These are phyloP conservation scores for Oophaga pumilio DNA, from an alignment of 2,113 vertebrate genomes.

Conservation along the genomic window DNA sequence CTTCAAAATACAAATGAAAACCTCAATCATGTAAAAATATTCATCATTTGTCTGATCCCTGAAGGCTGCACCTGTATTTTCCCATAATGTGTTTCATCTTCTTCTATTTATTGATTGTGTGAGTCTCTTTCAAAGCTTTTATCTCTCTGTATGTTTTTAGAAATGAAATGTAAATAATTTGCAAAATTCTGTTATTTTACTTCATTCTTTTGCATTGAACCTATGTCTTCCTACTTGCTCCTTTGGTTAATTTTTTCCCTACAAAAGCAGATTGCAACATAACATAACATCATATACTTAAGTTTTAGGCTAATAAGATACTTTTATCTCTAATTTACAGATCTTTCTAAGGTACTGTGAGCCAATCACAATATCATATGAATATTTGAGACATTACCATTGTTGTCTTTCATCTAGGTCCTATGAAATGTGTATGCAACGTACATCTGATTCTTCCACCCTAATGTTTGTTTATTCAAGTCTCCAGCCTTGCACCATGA, in stretches of 20 bases:
- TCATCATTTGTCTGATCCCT: not conserved
- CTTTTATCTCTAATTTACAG: conserved; percentile 45
- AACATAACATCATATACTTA: not conserved
- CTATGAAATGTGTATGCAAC: conserved; percentile 35
- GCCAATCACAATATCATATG: conserved; percentile 54
- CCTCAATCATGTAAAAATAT: not conserved
- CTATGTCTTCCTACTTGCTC: not conserved
- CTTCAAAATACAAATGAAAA: not conserved
- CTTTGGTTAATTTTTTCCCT: not conserved
- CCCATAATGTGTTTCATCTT: not conserved
- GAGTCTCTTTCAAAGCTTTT: not conserved
- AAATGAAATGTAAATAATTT: not conserved
- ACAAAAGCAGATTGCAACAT: not conserved
- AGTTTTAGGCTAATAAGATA: not conserved
- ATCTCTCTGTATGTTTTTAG: not conserved
- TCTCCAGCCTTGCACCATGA: conserved; percentile 46
- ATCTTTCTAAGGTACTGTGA: conserved; percentile 13
- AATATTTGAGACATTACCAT: conserved; percentile 51
- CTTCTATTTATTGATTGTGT: not conserved
- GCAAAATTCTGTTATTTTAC: not conserved
- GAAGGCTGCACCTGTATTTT: not conserved
- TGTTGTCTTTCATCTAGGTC: conserved; percentile 50
- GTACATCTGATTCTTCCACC: conserved; percentile 48
- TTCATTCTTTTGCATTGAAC: not conserved
- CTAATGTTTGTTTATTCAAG: conserved; percentile 50